These are phyloP conservation scores for Caenorhabditis virilis DNA, from an alignment of 2,888 invertebrate genomes.

Conservation along the genomic window DNA sequence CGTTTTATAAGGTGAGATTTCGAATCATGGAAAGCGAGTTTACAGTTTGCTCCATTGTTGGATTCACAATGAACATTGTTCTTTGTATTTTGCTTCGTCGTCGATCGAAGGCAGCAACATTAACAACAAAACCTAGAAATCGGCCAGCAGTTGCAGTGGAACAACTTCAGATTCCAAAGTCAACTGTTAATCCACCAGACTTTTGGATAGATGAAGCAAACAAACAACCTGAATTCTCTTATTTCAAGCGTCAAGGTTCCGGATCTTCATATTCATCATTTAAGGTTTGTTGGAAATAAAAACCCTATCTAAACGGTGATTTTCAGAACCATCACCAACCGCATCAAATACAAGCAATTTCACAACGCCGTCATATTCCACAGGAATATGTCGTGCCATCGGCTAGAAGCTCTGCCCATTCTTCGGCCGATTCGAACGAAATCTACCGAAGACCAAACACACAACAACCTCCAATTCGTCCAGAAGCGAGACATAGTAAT, in stretches of 20 bases:
- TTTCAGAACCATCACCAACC: too few species aligned
- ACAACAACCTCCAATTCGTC: constrained; percentile 19
- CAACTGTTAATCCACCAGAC: constrained; percentile 17
- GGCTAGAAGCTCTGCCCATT: constrained; percentile 9
- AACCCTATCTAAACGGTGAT: too few species aligned
- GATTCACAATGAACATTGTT: constrained; percentile 45
- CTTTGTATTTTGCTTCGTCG: constrained; percentile 22
- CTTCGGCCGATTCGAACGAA: constrained; percentile 24
- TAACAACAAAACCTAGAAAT: constrained; percentile 3
- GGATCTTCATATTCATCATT: constrained; percentile 18
- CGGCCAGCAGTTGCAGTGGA: constrained; percentile 5
- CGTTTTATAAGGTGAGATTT: background rate
- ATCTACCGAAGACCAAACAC: constrained; percentile 21
- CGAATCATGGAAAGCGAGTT: background rate
- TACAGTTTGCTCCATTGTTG: constrained; percentile 41
- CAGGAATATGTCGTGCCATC: constrained; percentile 28
- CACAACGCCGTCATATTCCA: background rate
- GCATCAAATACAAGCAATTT: too few species aligned
- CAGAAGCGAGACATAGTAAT: constrained; percentile 37
- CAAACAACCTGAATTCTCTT: background rate
- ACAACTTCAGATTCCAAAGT: constrained; percentile 20
- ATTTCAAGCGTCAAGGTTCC: constrained; percentile 6
- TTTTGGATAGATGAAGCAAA: constrained; percentile 28
- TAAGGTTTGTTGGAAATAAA: too few species aligned
- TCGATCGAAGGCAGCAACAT: constrained; percentile 4